These are phyloP conservation scores for Chaunax sp. DNA, from an alignment of 2,797 vertebrate genomes.

Conservation along the genomic window DNA sequence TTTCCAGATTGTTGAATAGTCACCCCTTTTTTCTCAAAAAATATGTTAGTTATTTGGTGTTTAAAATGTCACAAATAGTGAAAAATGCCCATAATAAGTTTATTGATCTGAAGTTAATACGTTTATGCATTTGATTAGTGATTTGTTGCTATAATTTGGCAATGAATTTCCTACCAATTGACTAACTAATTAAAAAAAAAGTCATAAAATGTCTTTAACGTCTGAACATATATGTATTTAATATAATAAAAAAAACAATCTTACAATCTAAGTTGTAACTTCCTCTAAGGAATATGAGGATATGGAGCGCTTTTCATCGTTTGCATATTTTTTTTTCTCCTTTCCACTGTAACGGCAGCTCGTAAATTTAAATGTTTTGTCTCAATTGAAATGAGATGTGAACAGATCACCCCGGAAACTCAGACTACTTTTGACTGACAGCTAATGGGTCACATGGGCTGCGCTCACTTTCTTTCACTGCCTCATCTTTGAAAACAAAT, in stretches of 20 bases:
- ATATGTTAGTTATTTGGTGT: too few species aligned
- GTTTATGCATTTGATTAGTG: too few species aligned
- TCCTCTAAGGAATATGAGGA: neutral
- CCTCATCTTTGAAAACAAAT: slow-evolving; percentile 53
- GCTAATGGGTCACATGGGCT: slow-evolving; percentile 10
- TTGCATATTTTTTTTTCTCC: neutral
- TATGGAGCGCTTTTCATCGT: neutral
- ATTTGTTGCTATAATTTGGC: too few species aligned
- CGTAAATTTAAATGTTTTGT: slow-evolving; percentile 1
- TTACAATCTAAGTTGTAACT: neutral
- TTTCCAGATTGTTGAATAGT: too few species aligned
- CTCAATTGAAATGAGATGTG: slow-evolving; percentile 17
- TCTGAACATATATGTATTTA: too few species aligned
- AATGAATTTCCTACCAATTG: too few species aligned
- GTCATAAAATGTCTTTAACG: too few species aligned
- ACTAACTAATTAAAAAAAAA: too few species aligned
- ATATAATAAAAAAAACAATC: neutral
- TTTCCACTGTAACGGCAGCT: neutral
- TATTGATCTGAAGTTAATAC: too few species aligned
- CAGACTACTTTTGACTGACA: slow-evolving; percentile 47
- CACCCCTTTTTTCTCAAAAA: too few species aligned
- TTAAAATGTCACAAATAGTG: too few species aligned
- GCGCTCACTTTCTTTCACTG: slow-evolving; percentile 11
- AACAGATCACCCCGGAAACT: neutral
- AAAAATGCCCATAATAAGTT: too few species aligned